phyloP scores from a whole-genome alignment of 2,113 vertebrate species.

The Orientallactaga bullata region DNA sequence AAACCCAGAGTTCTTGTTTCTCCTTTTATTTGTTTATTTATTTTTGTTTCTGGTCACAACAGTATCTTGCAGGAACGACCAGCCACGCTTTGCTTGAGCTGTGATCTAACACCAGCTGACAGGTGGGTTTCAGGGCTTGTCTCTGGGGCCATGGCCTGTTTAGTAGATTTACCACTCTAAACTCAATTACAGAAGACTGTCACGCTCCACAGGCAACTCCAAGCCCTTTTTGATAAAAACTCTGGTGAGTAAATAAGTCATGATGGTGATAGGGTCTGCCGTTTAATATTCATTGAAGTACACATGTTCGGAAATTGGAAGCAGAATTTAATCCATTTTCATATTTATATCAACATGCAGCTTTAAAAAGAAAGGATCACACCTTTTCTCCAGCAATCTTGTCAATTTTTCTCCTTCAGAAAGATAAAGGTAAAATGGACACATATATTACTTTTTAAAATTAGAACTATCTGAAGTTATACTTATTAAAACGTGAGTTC shows the following conservation, averaged over 20 bases:
- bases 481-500: conserved; percentile 60
- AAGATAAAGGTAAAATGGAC: conserved; percentile 74
- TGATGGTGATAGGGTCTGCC: conserved; percentile 88
- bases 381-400: conserved; percentile 80
- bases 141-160: conserved; percentile 93
- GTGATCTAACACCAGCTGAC: conserved; percentile 97
- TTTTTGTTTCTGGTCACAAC: conserved; percentile 77
- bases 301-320: conserved; percentile 91
- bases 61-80: conserved; percentile 86
- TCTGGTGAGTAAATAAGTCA: conserved; percentile 90
- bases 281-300: conserved; percentile 93
- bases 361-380: conserved; percentile 86
- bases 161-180: conserved; percentile 90
- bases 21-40: neutral
- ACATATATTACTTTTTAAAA: conserved; percentile 64
- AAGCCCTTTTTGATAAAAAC: conserved; percentile 90
- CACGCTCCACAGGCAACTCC: conserved; percentile 87
- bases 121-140: conserved; percentile 94
- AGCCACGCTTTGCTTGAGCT: conserved; percentile 87
- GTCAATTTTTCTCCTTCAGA: conserved; percentile 81
- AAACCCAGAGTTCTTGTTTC: no score
- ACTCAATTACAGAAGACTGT: conserved; percentile 91
- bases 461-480: conserved; percentile 63
- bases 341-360: conserved; percentile 95
- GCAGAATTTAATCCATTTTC: conserved; percentile 92